Evolutionary conservation across 2,113 vertebrate genomes (phyloP).

Genomic region (Malurus melanocephalus): DNA sequence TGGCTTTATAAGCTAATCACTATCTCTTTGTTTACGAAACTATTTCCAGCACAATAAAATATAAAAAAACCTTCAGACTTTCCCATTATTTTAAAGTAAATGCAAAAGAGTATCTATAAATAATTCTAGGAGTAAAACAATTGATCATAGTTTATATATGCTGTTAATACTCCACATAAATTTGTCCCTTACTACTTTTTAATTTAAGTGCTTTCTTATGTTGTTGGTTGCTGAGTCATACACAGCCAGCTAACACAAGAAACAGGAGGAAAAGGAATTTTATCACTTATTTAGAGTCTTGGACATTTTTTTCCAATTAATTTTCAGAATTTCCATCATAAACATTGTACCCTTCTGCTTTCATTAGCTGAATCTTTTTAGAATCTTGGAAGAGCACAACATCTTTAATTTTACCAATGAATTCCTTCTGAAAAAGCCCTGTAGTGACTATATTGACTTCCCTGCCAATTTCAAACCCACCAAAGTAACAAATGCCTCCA

Average conservation of each 20-base stretch:
- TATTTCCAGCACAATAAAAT: background rate
- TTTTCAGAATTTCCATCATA: slow-evolving; percentile 66
- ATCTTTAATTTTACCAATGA: slow-evolving; percentile 82
- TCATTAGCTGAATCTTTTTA: slow-evolving; percentile 70
- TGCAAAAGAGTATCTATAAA: background rate
- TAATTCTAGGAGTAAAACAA: background rate
- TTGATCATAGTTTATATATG: background rate
- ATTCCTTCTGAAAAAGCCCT: slow-evolving; percentile 77
- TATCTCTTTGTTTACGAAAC: background rate
- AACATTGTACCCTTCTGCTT: slow-evolving; percentile 83
- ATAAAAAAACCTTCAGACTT: background rate
- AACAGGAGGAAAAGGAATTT: background rate
- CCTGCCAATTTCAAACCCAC: slow-evolving; percentile 81
- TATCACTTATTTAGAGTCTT: background rate
- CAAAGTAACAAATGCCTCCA: slow-evolving; percentile 78
- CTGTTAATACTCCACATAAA: background rate
- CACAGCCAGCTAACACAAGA: background rate
- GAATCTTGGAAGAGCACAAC: slow-evolving; percentile 78
- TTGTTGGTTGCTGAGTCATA: background rate
- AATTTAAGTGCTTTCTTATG: background rate
- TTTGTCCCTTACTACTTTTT: background rate
- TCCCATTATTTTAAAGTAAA: background rate
- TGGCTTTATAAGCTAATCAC: background rate
- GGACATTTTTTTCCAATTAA: background rate
- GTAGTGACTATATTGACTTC: slow-evolving; percentile 70